Base-by-base conservation (phyloP, 2,797 vertebrate genomes). In the Emys orbicularis region DNA sequence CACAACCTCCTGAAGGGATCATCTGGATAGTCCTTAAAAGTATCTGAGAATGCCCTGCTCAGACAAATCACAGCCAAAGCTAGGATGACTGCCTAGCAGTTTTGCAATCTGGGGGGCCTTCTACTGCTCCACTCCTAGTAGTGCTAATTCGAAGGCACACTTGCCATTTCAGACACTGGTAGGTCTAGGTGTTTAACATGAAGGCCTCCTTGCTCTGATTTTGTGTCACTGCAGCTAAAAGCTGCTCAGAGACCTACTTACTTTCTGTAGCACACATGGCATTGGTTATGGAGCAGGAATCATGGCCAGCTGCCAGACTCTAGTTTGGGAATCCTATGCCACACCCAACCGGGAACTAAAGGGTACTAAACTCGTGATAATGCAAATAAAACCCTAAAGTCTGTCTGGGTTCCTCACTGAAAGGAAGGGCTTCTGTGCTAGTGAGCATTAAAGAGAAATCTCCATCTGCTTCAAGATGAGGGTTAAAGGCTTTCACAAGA, bases 351-450 rank as follows among this genome's bases (percentile, higher is more conserved):
- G 90, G 94, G 86, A 97, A 96, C 92, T 61, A 47, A 92, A 94
- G 85, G 23, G 65, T 61, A 27, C 31, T 0, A 37, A 91, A 37
- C 56, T 88, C 41, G 89, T 85, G 89, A 92, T 80, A 92, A 83
- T 82, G 84, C 16, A 81, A 91, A 86, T 16, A 90, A 90, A 96
- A 86, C 90, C 94, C 88, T 91, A 79, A 37, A 72, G 50, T 23
- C 88, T 90, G 15, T 29, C 86, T 88, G 53, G 80, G 68, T 81
- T 85, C 25, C 50, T 21, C 49, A 1, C 47, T 0, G 31, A n/a
- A 83, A 52, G 44, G 41, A 57, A 65, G 54, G 12, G 83, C 13
- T 84, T 72, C 29, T 59, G 57, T 59, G 23, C 2, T 44, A 65
- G 47, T 83, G 25, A 82, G 59, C 50, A 59, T 50, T 5, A 29